A percentile compares a stretch with the other conserved stretches of the same genome.
phyloP scores from a whole-genome alignment of 2,888 invertebrate species.

The Eurytoma californica region DNA sequence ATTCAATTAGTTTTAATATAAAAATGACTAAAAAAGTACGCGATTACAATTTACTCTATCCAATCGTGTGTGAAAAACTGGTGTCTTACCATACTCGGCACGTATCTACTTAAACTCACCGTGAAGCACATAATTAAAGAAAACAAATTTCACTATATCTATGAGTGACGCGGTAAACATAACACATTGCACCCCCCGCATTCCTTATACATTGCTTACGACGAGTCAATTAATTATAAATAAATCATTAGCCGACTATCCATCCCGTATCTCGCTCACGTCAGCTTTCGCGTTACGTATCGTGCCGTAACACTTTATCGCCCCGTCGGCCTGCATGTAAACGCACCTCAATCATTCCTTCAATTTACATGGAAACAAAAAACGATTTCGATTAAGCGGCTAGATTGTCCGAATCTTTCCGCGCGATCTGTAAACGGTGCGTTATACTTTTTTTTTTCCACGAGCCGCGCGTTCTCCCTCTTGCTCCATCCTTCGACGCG shows the following conservation, averaged over 20 bases:
- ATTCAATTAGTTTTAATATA: no score
- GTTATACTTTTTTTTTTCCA: slow-evolving; percentile 42
- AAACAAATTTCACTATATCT: background rate
- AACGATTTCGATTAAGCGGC: slow-evolving; percentile 30
- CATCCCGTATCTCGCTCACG: background rate
- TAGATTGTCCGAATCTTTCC: slow-evolving; percentile 18
- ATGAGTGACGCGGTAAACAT: background rate
- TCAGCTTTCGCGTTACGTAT: slow-evolving; percentile 31
- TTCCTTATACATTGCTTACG: background rate
- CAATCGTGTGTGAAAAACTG: background rate
- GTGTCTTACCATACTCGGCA: background rate
- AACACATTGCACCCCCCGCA: background rate
- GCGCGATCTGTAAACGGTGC: slow-evolving; percentile 20
- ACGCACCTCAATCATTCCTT: slow-evolving; percentile 12
- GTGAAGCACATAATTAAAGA: background rate
- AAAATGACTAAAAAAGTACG: no score
- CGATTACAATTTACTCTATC: background rate
- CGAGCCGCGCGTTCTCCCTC: background rate
- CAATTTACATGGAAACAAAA: slow-evolving; percentile 36
- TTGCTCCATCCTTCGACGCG: background rate
- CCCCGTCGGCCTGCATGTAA: slow-evolving; percentile 6
- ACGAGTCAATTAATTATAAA: no score
- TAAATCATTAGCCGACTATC: no score
- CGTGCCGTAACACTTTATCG: background rate
- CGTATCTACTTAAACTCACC: no score